Conservation (phyloP, 1,140 invertebrate genomes). For the Pogonognathellus flavescens region DNA sequence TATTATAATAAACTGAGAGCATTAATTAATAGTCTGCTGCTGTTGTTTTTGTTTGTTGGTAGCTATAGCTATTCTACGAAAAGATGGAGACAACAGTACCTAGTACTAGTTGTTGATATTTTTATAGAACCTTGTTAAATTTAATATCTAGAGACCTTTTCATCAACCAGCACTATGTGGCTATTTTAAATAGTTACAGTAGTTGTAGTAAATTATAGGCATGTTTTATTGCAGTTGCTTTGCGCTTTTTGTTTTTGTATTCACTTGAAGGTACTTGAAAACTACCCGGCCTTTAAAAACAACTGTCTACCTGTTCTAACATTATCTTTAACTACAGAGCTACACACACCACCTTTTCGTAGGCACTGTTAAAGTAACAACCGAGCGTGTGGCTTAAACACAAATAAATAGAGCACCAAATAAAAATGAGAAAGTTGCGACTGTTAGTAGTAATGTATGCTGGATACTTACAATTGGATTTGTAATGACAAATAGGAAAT, state of each 20-base stretch:
- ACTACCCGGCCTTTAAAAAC: too few species aligned
- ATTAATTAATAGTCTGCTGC: constrained; percentile 13
- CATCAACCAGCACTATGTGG: too few species aligned
- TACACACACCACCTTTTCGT: constrained; percentile 23
- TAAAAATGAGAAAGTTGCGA: constrained; percentile 38
- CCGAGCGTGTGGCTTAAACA: constrained; percentile 13
- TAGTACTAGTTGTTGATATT: too few species aligned
- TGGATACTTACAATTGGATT: constrained; percentile 39
- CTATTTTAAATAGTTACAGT: too few species aligned
- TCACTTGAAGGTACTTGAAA: too few species aligned
- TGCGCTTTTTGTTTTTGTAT: too few species aligned
- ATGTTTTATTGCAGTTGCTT: too few species aligned
- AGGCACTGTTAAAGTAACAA: neutral
- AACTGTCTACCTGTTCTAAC: neutral
- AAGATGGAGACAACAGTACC: neutral
- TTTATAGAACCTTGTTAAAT: too few species aligned
- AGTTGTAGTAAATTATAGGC: too few species aligned
- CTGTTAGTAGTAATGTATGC: constrained; percentile 19
- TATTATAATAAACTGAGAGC: constrained; percentile 25
- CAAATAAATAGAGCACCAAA: constrained; percentile 40
- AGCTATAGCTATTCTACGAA: constrained; percentile 12
- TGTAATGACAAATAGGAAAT: constrained; percentile 42
- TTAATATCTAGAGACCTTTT: too few species aligned
- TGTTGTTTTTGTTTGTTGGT: neutral
- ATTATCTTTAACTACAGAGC: neutral